Percentiles rank a stretch among this genome's conserved stretches.
Conservation (phyloP, 2,888 invertebrate species). For the Exephanes ischioxanthus region DNA sequence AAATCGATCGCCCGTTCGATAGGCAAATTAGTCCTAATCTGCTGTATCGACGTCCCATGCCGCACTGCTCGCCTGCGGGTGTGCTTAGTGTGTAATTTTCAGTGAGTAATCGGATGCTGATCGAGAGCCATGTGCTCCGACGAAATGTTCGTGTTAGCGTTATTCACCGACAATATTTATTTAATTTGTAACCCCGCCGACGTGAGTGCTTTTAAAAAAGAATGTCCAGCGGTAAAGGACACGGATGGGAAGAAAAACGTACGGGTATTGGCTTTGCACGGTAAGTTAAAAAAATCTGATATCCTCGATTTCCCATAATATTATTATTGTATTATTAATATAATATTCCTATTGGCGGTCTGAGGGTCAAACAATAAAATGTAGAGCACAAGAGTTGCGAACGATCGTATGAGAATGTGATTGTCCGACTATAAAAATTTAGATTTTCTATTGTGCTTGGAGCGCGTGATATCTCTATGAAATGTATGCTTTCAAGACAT, state of each 20-base stretch:
- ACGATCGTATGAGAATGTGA: too few relatives aligned
- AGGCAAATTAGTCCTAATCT: too few relatives aligned
- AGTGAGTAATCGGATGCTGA: neutral
- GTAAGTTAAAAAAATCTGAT: neutral
- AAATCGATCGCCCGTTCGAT: too few relatives aligned
- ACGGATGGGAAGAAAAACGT: neutral
- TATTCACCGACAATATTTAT: slow-evolving; percentile 7
- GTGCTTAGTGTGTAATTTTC: too few relatives aligned
- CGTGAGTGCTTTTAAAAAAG: neutral
- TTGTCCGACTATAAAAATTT: neutral
- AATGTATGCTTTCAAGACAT: slow-evolving; percentile 4
- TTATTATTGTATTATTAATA: neutral
- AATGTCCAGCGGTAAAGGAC: slow-evolving; percentile 9
- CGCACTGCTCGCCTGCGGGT: too few relatives aligned
- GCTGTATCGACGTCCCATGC: too few relatives aligned
- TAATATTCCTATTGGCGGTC: neutral
- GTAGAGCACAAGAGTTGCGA: neutral
- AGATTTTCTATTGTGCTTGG: neutral
- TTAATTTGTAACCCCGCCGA: neutral
- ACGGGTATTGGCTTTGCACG: slow-evolving; percentile 3
- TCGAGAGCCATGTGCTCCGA: neutral
- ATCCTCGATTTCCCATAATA: neutral
- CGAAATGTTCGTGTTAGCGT: neutral
- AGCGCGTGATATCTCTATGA: neutral
- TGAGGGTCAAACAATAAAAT: neutral